These are phyloP conservation scores for Meteorus colon DNA, from an alignment of 2,888 invertebrate genomes.

Conservation along the genomic window DNA sequence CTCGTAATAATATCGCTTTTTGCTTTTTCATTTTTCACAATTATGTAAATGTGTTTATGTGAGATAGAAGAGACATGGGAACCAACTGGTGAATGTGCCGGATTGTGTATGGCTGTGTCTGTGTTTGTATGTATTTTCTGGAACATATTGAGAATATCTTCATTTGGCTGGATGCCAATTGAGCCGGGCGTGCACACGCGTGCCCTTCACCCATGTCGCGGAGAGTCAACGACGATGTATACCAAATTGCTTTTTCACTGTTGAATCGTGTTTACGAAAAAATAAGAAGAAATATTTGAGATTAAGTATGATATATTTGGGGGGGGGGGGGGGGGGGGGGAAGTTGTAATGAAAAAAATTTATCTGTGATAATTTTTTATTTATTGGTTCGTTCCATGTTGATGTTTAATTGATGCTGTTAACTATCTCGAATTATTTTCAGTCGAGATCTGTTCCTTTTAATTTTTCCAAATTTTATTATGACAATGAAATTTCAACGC, in stretches of 20 bases:
- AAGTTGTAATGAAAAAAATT: too few species aligned
- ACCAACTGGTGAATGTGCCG: neutral
- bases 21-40: neutral
- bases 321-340: neutral
- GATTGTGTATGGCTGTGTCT: neutral
- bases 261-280: conserved; percentile 4
- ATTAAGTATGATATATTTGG: neutral
- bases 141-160: conserved; percentile 68
- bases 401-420: too few species aligned
- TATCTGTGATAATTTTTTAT: too few species aligned
- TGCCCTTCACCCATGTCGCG: conserved; percentile 70
- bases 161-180: conserved; percentile 70
- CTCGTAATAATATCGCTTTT: conserved; percentile 3
- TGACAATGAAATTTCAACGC: too few species aligned
- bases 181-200: conserved; percentile 56
- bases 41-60: conserved; percentile 15
- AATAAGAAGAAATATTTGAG: conserved; percentile 5
- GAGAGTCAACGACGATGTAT: conserved; percentile 57
- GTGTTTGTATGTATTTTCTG: conserved; percentile 51
- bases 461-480: too few species aligned
- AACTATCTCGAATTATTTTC: too few species aligned
- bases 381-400: too few species aligned
- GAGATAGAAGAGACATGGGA: neutral
- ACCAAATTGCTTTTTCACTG: conserved; percentile 65
- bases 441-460: too few species aligned